Evolutionary conservation across 2,888 invertebrate genomes (phyloP).

Genomic region (Cremastinae sp.): DNA sequence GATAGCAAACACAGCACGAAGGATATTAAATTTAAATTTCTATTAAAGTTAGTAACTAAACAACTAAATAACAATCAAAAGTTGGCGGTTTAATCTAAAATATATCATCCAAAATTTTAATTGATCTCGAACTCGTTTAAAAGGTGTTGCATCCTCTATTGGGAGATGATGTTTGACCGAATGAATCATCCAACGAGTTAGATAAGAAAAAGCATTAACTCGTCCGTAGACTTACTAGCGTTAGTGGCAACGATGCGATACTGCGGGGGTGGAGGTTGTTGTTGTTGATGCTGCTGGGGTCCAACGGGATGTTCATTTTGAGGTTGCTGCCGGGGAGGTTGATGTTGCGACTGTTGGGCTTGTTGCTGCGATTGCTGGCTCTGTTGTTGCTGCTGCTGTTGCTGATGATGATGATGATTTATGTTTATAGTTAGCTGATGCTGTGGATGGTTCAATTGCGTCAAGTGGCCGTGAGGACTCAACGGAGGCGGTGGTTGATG

Average conservation of each 20-base stretch:
- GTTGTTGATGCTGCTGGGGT: slow-evolving; percentile 70
- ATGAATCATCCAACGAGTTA: too few species aligned
- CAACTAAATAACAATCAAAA: too few species aligned
- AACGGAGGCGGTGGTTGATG: slow-evolving; percentile 74
- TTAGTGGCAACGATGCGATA: slow-evolving; percentile 75
- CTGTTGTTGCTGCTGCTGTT: slow-evolving; percentile 71
- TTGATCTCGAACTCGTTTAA: too few species aligned
- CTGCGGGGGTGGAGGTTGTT: slow-evolving; percentile 69
- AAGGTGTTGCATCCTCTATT: too few species aligned
- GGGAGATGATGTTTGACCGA: too few species aligned
- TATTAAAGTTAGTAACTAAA: too few species aligned
- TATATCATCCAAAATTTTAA: too few species aligned
- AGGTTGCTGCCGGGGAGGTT: slow-evolving; percentile 46
- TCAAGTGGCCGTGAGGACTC: slow-evolving; percentile 74
- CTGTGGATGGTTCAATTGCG: slow-evolving; percentile 73
- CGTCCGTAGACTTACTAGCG: slow-evolving; percentile 71
- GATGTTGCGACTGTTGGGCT: slow-evolving; percentile 45
- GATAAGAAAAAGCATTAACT: not conserved
- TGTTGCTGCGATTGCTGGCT: slow-evolving; percentile 54
- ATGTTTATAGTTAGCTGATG: slow-evolving; percentile 75
- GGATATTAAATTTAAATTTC: too few species aligned
- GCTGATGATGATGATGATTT: slow-evolving; percentile 72
- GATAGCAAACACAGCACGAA: too few species aligned
- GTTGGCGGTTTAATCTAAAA: too few species aligned
- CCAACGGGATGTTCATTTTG: slow-evolving; percentile 69